These are phyloP conservation scores for Antheraea assamensis DNA, from an alignment of 2,888 invertebrate genomes.

Conservation along the genomic window DNA sequence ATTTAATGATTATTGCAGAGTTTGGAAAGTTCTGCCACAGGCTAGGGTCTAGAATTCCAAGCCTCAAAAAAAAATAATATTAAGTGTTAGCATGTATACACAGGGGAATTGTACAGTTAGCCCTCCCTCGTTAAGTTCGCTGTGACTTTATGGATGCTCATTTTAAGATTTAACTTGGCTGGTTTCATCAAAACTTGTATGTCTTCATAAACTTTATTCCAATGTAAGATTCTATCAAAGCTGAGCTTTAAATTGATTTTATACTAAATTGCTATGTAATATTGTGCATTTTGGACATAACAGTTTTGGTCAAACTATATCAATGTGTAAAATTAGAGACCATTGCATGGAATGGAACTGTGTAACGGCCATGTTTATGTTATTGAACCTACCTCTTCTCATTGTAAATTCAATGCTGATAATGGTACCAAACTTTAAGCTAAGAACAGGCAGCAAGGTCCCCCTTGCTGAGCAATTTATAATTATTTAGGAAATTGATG, in stretches of 20 bases:
- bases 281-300: constrained; percentile 62
- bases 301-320: constrained; percentile 73
- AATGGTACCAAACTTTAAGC: constrained; percentile 78
- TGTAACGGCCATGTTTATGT: constrained; percentile 71
- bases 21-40: constrained; percentile 79
- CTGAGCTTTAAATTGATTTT: constrained; percentile 64
- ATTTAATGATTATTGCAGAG: constrained; percentile 64
- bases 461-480: constrained; percentile 30
- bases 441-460: constrained; percentile 55
- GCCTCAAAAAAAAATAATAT: constrained; percentile 76
- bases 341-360: constrained; percentile 64
- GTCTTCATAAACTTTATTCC: constrained; percentile 55
- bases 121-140: constrained; percentile 82
- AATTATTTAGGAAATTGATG: constrained; percentile 76
- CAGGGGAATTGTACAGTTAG: constrained; percentile 82
- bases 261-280: constrained; percentile 57
- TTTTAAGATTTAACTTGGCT: constrained; percentile 67
- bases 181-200: constrained; percentile 75
- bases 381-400: constrained; percentile 77
- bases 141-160: constrained; percentile 78
- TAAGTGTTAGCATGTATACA: constrained; percentile 82
- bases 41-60: constrained; percentile 77
- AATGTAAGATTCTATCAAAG: constrained; percentile 57
- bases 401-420: constrained; percentile 79
- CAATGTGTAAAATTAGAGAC: constrained; percentile 79